Percentiles rank a stretch among this genome's conserved stretches.
Conservation (phyloP, 2,113 vertebrate genomes). For the Neotragus moschatus region DNA sequence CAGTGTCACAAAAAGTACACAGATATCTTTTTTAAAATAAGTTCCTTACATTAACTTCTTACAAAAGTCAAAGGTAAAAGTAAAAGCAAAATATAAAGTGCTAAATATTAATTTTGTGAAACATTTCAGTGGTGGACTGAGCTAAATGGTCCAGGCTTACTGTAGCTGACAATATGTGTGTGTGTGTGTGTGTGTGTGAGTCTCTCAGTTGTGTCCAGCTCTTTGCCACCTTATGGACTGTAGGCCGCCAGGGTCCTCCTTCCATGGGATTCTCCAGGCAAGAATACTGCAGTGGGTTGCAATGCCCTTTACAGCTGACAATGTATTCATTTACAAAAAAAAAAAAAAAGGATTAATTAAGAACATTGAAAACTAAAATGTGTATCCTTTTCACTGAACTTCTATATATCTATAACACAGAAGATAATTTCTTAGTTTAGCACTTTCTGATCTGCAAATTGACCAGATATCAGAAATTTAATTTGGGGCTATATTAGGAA, state of each 20-base stretch:
- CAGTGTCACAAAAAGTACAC: not conserved
- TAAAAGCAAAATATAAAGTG: not conserved
- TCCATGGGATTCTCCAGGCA: not conserved
- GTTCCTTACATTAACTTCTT: not conserved
- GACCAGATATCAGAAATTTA: not conserved
- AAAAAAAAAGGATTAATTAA: slow-evolving; percentile 15
- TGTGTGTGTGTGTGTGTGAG: not conserved
- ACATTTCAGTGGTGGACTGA: not conserved
- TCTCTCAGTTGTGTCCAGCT: not conserved
- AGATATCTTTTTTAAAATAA: not conserved
- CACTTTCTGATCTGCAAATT: not conserved
- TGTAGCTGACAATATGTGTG: not conserved
- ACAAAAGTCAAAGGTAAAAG: not conserved
- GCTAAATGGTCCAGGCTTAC: not conserved
- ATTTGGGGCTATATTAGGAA: not conserved
- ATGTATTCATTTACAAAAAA: not conserved
- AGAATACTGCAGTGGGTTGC: not conserved
- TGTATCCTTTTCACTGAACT: not conserved
- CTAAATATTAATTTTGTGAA: not conserved
- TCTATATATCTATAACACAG: not conserved
- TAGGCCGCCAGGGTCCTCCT: not conserved
- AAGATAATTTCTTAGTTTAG: not conserved
- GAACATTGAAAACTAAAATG: not conserved
- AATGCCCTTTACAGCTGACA: not conserved
- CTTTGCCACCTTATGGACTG: not conserved